Percentiles rank a stretch among this genome's conserved stretches.
These are phyloP conservation scores for Nycticorax nycticorax DNA, from an alignment of 2,113 vertebrate genomes.

Conservation along the genomic window DNA sequence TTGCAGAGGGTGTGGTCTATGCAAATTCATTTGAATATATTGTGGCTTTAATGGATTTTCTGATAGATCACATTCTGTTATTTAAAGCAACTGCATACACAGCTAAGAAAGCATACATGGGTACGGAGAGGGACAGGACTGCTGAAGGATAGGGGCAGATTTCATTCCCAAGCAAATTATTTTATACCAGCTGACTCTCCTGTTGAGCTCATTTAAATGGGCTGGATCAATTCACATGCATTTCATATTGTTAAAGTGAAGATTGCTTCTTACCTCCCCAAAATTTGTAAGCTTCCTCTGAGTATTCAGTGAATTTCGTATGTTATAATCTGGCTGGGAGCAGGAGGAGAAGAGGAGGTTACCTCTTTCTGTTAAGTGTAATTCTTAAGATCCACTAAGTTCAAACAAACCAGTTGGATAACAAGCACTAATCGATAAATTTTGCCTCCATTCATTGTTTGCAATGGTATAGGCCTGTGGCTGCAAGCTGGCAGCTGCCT, in stretches of 20 bases:
- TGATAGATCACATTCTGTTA: neutral
- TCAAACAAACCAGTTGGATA: neutral
- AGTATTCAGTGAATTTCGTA: neutral
- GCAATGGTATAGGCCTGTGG: neutral
- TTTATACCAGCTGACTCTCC: neutral
- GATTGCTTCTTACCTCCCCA: neutral
- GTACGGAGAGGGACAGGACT: neutral
- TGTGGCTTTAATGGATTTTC: neutral
- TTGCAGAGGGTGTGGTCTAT: neutral
- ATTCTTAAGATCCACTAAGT: neutral
- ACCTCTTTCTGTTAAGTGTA: neutral
- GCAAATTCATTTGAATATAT: neutral
- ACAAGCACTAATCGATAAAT: neutral
- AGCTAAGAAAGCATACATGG: neutral
- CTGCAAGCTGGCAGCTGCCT: constrained; percentile 6
- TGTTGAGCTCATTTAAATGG: neutral
- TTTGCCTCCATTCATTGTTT: neutral
- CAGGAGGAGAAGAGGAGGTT: neutral
- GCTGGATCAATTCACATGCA: neutral
- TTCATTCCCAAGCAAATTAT: neutral
- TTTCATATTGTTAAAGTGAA: neutral
- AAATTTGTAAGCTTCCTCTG: neutral
- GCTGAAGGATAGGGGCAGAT: neutral
- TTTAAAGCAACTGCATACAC: neutral
- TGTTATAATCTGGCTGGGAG: neutral